phyloP scores from a whole-genome alignment of 1,140 invertebrate genomes.

The Zaprionus vittiger region DNA sequence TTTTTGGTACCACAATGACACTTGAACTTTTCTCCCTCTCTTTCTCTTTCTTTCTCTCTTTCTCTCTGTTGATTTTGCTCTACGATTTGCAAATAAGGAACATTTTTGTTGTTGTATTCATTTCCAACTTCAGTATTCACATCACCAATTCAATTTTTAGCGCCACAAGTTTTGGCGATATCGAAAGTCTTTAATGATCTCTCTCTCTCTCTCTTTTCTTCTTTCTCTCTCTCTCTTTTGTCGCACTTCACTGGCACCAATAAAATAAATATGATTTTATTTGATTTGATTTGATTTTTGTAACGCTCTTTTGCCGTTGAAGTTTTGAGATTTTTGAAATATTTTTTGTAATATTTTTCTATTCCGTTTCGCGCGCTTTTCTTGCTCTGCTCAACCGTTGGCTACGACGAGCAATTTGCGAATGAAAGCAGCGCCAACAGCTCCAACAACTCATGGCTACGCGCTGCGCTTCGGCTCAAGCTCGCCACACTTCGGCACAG shows the following conservation, averaged over 20 bases:
- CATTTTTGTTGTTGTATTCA: constrained; percentile 64
- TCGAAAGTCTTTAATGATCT: constrained; percentile 42
- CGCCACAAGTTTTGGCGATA: constrained; percentile 48
- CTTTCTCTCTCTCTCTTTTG: constrained; percentile 26
- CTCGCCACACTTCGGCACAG: constrained; percentile 24
- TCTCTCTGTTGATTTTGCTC: constrained; percentile 47
- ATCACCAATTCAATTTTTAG: constrained; percentile 55
- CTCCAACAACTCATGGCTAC: constrained; percentile 54
- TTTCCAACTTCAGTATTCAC: constrained; percentile 44
- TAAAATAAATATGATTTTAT: constrained; percentile 40
- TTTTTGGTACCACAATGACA: constrained; percentile 80
- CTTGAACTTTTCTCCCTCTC: constrained; percentile 50
- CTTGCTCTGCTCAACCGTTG: constrained; percentile 74
- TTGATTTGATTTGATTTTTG: too few relatives aligned
- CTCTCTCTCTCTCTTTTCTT: constrained; percentile 39
- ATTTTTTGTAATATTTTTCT: constrained; percentile 2
- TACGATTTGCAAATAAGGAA: constrained; percentile 83
- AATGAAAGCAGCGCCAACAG: constrained; percentile 74
- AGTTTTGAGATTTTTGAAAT: constrained; percentile 20
- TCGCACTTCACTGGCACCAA: constrained; percentile 72
- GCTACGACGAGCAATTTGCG: constrained; percentile 83
- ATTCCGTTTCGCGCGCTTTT: constrained; percentile 73
- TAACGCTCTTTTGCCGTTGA: constrained; percentile 26
- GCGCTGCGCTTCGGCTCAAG: constrained; percentile 20
- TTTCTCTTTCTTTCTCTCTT: constrained; percentile 59